Evolutionary conservation across 2,113 vertebrate species (phyloP).

Genomic region (Chunga burmeisteri): DNA sequence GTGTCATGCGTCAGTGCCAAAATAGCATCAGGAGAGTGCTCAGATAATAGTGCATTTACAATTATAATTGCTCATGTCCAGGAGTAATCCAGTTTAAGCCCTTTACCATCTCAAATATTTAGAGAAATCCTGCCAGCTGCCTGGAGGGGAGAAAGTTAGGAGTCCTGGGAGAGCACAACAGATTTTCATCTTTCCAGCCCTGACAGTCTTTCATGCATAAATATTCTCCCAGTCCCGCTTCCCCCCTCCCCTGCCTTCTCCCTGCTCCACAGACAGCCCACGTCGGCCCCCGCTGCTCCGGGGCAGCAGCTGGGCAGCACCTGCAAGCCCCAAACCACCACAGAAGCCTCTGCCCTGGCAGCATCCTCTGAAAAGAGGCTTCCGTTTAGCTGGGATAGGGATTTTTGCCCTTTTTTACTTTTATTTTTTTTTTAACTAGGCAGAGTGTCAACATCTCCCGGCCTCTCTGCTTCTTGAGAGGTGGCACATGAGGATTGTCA

Average conservation of each 20-base stretch:
- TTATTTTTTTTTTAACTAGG: not conserved
- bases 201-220: constrained; percentile 13
- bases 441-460: not conserved
- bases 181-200: constrained; percentile 34
- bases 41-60: constrained; percentile 32
- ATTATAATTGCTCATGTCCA: constrained; percentile 53
- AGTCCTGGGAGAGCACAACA: constrained; percentile 41
- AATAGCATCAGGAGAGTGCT: not conserved
- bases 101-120: constrained; percentile 59
- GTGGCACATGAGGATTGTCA: not conserved
- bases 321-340: not conserved
- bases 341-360: not conserved
- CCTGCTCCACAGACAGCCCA: not conserved
- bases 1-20: not conserved
- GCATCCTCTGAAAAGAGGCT: not conserved
- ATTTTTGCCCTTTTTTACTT: not conserved
- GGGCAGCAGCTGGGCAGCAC: too few relatives aligned
- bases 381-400: not conserved
- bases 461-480: not conserved
- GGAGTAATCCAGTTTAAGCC: constrained; percentile 49
- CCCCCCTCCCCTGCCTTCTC: not conserved
- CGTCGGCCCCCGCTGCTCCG: accelerated
- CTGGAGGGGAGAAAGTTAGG: constrained; percentile 33
- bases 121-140: constrained; percentile 57
- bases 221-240: not conserved